These are phyloP conservation scores for Tholera decimalis DNA, from an alignment of 2,888 invertebrate species.

Conservation along the genomic window DNA sequence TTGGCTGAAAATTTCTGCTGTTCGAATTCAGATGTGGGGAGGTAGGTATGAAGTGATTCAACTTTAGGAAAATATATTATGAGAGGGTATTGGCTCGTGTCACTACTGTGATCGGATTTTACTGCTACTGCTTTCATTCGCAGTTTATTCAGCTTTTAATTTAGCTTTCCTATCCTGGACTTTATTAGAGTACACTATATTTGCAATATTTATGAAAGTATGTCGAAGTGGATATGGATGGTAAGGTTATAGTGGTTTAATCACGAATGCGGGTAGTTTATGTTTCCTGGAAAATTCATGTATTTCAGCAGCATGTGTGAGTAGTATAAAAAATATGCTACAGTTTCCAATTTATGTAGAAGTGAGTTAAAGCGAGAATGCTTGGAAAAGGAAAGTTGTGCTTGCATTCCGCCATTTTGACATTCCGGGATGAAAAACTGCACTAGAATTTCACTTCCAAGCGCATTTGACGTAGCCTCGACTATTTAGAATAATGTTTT, in stretches of 20 bases:
- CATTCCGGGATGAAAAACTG: constrained; percentile 5
- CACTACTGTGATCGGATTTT: constrained; percentile 43
- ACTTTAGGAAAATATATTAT: constrained; percentile 50
- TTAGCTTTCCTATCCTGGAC: not conserved
- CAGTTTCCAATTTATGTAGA: not conserved
- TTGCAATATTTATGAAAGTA: not conserved
- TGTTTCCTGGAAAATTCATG: constrained; percentile 8
- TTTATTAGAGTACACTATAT: not conserved
- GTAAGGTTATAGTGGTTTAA: not conserved
- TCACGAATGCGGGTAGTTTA: constrained; percentile 6
- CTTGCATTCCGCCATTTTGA: constrained; percentile 11
- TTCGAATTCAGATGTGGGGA: constrained; percentile 21
- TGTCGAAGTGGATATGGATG: not conserved
- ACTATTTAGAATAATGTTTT: not conserved
- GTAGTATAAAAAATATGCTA: not conserved
- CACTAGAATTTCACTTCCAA: not conserved
- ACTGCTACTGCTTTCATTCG: constrained; percentile 18
- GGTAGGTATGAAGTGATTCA: constrained; percentile 55
- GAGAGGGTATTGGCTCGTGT: constrained; percentile 39
- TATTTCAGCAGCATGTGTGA: not conserved
- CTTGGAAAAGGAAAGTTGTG: not conserved
- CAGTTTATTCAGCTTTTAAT: constrained; percentile 3
- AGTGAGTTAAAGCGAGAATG: not conserved
- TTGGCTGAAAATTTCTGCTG: constrained; percentile 51
- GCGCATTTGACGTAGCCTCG: too few relatives aligned